Evolutionary conservation across 92 coral and sea anemone species (phyloP), one percentile per base, ranked within the genome.

Genomic region (Porites cylindrica): DNA sequence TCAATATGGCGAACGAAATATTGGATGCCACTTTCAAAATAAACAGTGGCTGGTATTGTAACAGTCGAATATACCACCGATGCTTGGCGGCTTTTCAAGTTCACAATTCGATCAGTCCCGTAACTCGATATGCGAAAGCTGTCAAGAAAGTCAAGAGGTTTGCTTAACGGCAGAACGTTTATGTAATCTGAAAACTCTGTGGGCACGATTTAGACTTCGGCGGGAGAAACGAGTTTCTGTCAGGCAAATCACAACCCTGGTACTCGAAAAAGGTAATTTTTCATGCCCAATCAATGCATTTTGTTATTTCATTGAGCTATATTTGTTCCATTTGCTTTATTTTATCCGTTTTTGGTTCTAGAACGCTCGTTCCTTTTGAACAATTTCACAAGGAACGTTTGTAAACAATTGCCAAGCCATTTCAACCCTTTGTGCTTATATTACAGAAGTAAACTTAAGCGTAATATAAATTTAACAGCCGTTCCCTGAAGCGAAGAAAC

Each of bases 151-250:
- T 62, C 66, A 11, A 74, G 65, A 29, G 79, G 51, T 51, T 18
- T 74, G 79, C 75, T 66, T 60, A 72, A 17, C 58, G 62, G 11
- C 53, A 29, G 63, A 60, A 54, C 54, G 59, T 70, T 70, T 66
- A 68, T 51, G 54, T 56, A 52, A 56, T 24, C 43, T 51, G 50
- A 16, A 19, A 3, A 6, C 59, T 10, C 16, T 29, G 68, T 19
- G 53, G 11, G 67, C 21, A 60, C 18, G 78, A 19, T 62, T 63
- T 20, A n/a, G 61, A 12, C 72, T 79, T 79, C 72, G 83, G 59
- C 87, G 80, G 79, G 72, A 73, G 59, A 61, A 74, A 50, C 32
- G 62, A 62, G 60, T 7, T 83, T 83, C 87, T 83, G 87, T 83
- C 21, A 14, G 51, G 62, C 75, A 64, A 43, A 21, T 32, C 51